These are phyloP conservation scores for Misgurnus mizolepis DNA, from an alignment of 2,113 vertebrate species.

Conservation along the genomic window DNA sequence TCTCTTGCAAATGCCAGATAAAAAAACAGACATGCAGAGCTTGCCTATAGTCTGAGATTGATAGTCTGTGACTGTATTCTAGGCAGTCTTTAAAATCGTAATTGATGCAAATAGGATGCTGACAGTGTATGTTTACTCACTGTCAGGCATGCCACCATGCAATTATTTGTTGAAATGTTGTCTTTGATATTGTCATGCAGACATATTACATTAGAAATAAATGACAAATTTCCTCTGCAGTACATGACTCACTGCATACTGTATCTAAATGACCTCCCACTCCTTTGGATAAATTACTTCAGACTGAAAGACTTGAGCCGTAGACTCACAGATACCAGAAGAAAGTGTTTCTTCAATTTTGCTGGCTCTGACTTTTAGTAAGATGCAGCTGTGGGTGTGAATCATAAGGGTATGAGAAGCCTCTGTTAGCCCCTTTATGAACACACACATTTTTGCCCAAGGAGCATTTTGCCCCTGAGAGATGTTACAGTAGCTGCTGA, in stretches of 20 bases:
- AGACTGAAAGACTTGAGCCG: neutral
- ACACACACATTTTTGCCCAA: neutral
- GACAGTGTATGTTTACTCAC: neutral
- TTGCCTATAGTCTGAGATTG: too few species aligned
- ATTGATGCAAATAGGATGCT: neutral
- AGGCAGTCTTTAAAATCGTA: neutral
- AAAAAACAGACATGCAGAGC: neutral
- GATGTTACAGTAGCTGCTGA: conserved; percentile 7
- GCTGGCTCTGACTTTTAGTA: neutral
- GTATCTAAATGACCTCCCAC: neutral
- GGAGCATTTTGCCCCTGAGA: conserved; percentile 1
- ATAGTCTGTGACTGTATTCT: conserved; percentile 6
- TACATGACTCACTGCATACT: conserved; percentile 12
- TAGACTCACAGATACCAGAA: neutral
- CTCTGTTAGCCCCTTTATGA: neutral
- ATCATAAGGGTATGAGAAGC: conserved; percentile 15
- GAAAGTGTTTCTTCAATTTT: neutral
- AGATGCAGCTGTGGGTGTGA: neutral
- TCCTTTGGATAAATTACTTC: conserved; percentile 3
- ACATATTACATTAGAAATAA: neutral
- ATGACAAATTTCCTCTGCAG: neutral
- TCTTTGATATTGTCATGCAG: conserved; percentile 6
- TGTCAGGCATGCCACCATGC: neutral
- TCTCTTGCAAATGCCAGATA: neutral
- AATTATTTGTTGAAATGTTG: conserved; percentile 12